Evolutionary conservation across 2,113 vertebrate genomes (phyloP).

Genomic region (Lophura nycthemera): DNA sequence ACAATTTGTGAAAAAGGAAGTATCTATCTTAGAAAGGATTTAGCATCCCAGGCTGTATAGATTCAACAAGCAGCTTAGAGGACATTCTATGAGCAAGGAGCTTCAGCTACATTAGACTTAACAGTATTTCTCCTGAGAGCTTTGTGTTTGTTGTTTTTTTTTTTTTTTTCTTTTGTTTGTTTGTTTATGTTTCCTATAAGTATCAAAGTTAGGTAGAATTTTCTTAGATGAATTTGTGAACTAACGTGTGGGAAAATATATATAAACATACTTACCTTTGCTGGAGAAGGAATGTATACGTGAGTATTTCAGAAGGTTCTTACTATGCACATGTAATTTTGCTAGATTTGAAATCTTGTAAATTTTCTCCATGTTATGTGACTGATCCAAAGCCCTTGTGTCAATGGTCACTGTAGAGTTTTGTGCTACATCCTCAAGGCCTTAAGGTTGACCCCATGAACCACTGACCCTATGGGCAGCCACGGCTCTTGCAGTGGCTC

Average conservation of each 20-base stretch:
- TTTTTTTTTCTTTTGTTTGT: background rate
- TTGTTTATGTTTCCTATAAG: background rate
- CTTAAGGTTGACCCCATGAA: background rate
- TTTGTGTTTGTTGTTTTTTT: too few relatives aligned
- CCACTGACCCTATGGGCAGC: fast-evolving
- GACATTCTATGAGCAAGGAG: background rate
- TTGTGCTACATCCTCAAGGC: background rate
- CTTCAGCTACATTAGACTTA: background rate
- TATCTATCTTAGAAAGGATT: background rate
- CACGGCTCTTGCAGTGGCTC: background rate
- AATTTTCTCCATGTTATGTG: background rate
- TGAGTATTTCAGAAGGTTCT: background rate
- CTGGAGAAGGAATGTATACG: background rate
- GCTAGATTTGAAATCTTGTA: background rate
- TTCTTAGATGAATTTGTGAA: background rate
- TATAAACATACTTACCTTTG: fast-evolving
- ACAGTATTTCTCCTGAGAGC: background rate
- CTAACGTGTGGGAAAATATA: background rate
- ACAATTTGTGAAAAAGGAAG: background rate
- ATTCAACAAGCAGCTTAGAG: background rate
- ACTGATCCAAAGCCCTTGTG: background rate
- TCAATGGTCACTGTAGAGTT: background rate
- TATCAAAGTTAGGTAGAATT: background rate
- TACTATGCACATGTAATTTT: background rate
- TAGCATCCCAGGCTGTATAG: background rate